Conservation (phyloP, 2,113 vertebrate species). For the Nannobrachium achirus region DNA sequence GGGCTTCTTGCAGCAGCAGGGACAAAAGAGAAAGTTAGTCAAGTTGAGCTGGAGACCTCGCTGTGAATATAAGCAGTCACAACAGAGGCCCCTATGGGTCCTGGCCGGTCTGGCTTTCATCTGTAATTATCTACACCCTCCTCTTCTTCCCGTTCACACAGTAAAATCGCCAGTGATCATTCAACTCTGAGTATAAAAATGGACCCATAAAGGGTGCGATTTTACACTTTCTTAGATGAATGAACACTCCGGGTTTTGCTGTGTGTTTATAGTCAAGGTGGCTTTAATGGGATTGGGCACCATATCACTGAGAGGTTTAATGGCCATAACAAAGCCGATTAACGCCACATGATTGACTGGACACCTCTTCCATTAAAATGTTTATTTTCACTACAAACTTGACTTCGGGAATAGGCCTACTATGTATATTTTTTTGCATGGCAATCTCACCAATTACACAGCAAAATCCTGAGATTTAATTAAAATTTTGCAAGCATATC, state of each 20-base stretch:
- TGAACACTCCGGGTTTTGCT: too few relatives aligned
- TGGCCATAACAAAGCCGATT: slow-evolving; percentile 79
- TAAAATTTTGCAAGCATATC: too few relatives aligned
- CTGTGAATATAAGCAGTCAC: slow-evolving; percentile 54
- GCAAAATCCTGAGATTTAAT: too few relatives aligned
- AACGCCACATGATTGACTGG: slow-evolving; percentile 65
- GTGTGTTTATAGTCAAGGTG: slow-evolving; percentile 68
- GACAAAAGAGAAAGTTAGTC: slow-evolving; percentile 17
- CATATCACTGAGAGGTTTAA: slow-evolving; percentile 69
- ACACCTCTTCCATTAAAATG: slow-evolving; percentile 17
- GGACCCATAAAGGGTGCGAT: too few relatives aligned
- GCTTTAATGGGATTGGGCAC: slow-evolving; percentile 78
- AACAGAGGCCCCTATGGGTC: slow-evolving; percentile 43
- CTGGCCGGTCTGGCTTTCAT: slow-evolving; percentile 53
- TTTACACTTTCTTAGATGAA: too few relatives aligned
- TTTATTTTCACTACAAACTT: background rate
- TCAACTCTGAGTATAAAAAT: too few relatives aligned
- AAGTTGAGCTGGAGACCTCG: slow-evolving; percentile 42
- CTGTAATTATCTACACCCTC: slow-evolving; percentile 66
- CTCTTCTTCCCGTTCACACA: slow-evolving; percentile 27
- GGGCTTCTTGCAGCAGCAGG: slow-evolving; percentile 1
- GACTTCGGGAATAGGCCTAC: background rate
- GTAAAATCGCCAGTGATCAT: too few relatives aligned
- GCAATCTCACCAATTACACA: too few relatives aligned
- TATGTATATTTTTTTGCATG: background rate